Percentiles rank a stretch among this genome's conserved stretches.
Evolutionary conservation across 1,140 invertebrate genomes (phyloP).

Genomic region (Metaphire vulgaris): DNA sequence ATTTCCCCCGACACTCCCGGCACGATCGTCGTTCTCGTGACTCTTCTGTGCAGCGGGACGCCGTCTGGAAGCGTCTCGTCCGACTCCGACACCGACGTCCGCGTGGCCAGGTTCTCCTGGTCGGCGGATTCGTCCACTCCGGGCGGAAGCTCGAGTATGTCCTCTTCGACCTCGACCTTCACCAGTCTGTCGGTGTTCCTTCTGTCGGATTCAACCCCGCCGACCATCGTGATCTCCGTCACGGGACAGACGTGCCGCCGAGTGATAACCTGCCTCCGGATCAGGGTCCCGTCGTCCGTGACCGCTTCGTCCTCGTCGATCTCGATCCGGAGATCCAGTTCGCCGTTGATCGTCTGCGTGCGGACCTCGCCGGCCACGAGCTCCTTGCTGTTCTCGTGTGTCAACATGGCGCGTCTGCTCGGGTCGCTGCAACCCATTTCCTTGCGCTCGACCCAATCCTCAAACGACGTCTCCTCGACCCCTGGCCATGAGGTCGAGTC

Average conservation of each 20-base stretch:
- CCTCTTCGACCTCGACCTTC: conserved; percentile 19
- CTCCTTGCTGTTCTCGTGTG: background rate
- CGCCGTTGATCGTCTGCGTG: background rate
- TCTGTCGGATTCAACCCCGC: background rate
- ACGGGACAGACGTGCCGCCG: conserved; percentile 1
- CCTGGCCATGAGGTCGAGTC: background rate
- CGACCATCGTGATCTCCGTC: background rate
- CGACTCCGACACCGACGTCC: conserved; percentile 13
- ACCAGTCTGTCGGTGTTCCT: conserved; percentile 8
- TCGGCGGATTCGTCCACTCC: conserved; percentile 15
- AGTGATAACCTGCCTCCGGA: conserved; percentile 15
- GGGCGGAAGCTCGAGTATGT: conserved; percentile 17
- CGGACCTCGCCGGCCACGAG: background rate
- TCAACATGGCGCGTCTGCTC: background rate
- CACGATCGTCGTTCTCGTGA: conserved; percentile 14
- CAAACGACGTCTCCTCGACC: conserved; percentile 1
- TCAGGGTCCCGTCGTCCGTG: conserved; percentile 3
- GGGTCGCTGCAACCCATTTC: conserved; percentile 12
- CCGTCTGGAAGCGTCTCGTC: background rate
- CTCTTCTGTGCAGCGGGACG: conserved; percentile 3
- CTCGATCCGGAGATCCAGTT: conserved; percentile 10
- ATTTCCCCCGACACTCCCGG: background rate
- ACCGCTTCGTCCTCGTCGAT: conserved; percentile 20
- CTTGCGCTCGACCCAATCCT: conserved; percentile 18
- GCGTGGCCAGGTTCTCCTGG: background rate